Conservation (phyloP, 2,797 vertebrate genomes). For the Dendrocincla tyrannina region DNA sequence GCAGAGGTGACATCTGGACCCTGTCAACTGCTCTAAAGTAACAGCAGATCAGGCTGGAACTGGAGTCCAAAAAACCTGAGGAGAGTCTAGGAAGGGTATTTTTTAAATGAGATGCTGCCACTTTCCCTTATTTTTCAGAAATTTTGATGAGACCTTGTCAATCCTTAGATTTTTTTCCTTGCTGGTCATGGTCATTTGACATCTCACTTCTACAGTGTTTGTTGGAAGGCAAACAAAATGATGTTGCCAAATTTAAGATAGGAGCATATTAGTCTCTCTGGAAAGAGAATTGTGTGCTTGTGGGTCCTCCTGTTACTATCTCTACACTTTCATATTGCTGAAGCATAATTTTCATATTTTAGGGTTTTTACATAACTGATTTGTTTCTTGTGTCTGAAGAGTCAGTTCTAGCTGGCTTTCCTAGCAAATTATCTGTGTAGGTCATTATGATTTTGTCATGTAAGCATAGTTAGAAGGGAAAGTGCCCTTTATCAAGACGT, state of each 20-base stretch:
- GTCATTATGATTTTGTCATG: background rate
- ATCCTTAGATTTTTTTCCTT: background rate
- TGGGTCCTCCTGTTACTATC: background rate
- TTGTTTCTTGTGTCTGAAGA: background rate
- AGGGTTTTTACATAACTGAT: background rate
- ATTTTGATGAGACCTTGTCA: background rate
- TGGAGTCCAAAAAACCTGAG: background rate
- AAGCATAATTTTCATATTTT: background rate
- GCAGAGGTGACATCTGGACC: background rate
- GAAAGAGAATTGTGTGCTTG: background rate
- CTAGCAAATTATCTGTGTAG: background rate
- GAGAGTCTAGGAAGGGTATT: background rate
- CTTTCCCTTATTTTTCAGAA: background rate
- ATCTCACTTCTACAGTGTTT: background rate
- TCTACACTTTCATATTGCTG: background rate
- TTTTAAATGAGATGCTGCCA: background rate
- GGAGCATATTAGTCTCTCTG: background rate
- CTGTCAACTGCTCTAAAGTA: background rate
- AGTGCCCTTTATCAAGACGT: background rate
- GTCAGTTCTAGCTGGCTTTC: background rate
- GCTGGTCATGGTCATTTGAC: background rate
- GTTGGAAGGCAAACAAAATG: background rate
- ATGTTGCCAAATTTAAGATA: background rate
- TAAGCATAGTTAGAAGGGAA: background rate
- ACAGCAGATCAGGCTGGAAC: background rate